Evolutionary conservation across 2,888 invertebrate species (phyloP).

Genomic region (Ochropacha duplaris): DNA sequence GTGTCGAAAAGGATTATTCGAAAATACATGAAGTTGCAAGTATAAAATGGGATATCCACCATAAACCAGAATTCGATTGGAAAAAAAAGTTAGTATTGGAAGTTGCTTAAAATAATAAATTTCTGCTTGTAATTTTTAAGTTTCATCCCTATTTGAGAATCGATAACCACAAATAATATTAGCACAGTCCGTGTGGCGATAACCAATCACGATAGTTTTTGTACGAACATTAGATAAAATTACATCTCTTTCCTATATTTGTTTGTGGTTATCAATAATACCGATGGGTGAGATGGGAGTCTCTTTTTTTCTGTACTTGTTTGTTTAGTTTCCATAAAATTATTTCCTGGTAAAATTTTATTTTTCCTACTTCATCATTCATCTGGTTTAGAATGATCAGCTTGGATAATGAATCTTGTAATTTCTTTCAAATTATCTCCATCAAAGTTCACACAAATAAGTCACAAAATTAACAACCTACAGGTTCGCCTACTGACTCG

Average conservation of each 20-base stretch:
- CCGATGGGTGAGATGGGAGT: conserved; percentile 30
- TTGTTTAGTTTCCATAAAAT: conserved; percentile 31
- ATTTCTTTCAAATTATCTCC: not conserved
- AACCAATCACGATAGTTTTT: conserved; percentile 56
- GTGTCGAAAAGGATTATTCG: no score
- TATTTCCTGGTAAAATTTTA: not conserved
- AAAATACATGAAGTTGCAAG: no score
- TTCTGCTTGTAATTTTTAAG: not conserved
- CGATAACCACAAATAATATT: conserved; percentile 17
- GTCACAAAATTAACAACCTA: conserved; percentile 57
- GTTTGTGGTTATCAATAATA: conserved; percentile 54
- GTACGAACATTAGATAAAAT: conserved; percentile 59
- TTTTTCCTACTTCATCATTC: not conserved
- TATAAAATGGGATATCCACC: no score
- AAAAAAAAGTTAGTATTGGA: no score
- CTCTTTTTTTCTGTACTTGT: conserved; percentile 23
- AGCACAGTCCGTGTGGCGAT: conserved; percentile 38
- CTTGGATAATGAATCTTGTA: not conserved
- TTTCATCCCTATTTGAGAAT: conserved; percentile 18
- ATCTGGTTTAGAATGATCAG: not conserved
- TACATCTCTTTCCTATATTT: conserved; percentile 50
- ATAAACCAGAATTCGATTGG: no score
- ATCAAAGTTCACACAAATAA: conserved; percentile 38
- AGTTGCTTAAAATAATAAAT: no score
- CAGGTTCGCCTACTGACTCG: conserved; percentile 50